These are phyloP conservation scores for Zaprionus gabonicus DNA, from an alignment of 1,140 invertebrate species.

Conservation along the genomic window DNA sequence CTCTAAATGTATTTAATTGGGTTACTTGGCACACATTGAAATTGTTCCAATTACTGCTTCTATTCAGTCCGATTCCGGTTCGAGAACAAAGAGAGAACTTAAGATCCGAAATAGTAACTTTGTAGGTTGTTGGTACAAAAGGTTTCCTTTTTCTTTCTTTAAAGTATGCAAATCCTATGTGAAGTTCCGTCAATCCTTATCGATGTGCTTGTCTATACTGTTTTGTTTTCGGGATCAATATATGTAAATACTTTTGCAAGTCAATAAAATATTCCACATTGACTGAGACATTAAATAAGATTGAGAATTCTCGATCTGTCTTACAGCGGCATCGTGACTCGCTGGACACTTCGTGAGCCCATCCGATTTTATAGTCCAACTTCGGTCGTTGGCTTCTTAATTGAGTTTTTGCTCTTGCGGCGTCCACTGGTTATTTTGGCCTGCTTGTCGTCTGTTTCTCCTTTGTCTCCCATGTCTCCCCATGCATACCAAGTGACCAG, in stretches of 20 bases:
- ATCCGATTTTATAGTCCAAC: constrained; percentile 50
- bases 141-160: neutral
- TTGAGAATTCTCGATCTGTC: constrained; percentile 32
- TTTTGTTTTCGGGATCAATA: neutral
- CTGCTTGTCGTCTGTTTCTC: constrained; percentile 1
- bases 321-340: constrained; percentile 33
- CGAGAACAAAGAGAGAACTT: neutral
- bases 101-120: neutral
- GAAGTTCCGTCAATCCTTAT: neutral
- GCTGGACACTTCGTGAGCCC: constrained; percentile 46
- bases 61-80: constrained; percentile 1
- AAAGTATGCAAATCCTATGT: neutral
- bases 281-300: constrained; percentile 5
- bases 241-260: neutral
- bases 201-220: neutral
- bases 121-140: neutral
- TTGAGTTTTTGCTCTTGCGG: constrained; percentile 26
- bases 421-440: neutral
- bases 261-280: constrained; percentile 3
- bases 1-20: constrained; percentile 16
- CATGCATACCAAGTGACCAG: constrained; percentile 42
- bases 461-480: constrained; percentile 9
- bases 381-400: constrained; percentile 48
- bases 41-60: constrained; percentile 1
- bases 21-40: constrained; percentile 52